Conservation (phyloP, 2,797 vertebrate genomes). For the Notolepis coatsorum region DNA sequence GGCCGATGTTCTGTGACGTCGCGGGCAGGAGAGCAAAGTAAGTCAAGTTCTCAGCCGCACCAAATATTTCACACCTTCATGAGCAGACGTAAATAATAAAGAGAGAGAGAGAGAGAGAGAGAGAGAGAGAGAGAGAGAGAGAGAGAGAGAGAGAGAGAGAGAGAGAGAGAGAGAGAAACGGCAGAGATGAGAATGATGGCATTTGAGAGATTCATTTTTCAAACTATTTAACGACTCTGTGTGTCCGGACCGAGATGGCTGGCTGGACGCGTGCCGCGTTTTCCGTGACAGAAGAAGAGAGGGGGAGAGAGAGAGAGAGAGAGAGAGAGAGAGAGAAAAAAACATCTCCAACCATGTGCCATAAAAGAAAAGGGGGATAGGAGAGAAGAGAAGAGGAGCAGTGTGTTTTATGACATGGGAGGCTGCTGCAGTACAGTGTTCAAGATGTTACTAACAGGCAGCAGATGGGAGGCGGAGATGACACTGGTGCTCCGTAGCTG, state of each 20-base stretch:
- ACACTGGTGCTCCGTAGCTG: conserved; percentile 40
- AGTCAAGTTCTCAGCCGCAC: conserved; percentile 75
- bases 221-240: conserved; percentile 65
- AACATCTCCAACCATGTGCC: conserved; percentile 68
- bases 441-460: conserved; percentile 80
- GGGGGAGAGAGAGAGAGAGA: conserved; percentile 13
- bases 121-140: not conserved
- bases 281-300: conserved; percentile 54
- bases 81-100: conserved; percentile 58
- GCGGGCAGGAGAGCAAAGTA: conserved; percentile 44
- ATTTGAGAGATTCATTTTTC: conserved; percentile 70
- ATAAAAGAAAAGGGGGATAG: conserved; percentile 49
- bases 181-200: conserved; percentile 61
- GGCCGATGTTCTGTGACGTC: conserved; percentile 38
- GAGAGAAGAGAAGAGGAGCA: conserved; percentile 47
- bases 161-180: not conserved
- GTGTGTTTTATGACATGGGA: conserved; percentile 78
- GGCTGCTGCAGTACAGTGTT: conserved; percentile 69
- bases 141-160: conserved; percentile 1
- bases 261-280: conserved; percentile 69
- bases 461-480: conserved; percentile 79
- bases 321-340: conserved; percentile 51
- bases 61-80: conserved; percentile 73
- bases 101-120: not conserved
- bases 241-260: conserved; percentile 57